Percentiles rank a stretch among this genome's conserved stretches.
Conservation (phyloP, 37 sponge, comb jelly and placozoan genomes). For the Geodia barretti region DNA sequence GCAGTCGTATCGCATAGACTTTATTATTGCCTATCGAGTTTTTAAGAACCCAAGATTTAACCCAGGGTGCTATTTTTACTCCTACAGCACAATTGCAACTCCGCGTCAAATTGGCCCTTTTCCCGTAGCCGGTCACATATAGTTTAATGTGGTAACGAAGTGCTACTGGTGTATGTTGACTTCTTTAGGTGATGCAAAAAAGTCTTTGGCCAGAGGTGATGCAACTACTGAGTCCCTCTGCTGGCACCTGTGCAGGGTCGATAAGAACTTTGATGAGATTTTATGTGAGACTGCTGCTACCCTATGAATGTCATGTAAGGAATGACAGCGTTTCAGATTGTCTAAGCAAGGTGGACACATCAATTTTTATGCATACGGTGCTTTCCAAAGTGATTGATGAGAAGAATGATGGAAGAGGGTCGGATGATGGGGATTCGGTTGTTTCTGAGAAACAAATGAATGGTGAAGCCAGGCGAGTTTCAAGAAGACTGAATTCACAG, state of each 20-base stretch:
- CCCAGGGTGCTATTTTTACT: too few species aligned
- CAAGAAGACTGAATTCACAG: conserved; percentile 26
- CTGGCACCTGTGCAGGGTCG: conserved; percentile 15
- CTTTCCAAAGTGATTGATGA: background rate
- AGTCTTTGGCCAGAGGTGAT: conserved; percentile 55
- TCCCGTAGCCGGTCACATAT: too few species aligned
- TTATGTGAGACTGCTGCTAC: conserved; percentile 55
- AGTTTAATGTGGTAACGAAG: too few species aligned
- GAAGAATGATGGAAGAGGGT: background rate
- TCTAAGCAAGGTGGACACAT: conserved; percentile 32
- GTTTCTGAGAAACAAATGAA: conserved; percentile 4
- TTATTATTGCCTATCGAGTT: too few species aligned
- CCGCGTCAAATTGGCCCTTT: too few species aligned
- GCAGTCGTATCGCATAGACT: too few species aligned
- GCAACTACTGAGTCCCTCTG: conserved; percentile 8
- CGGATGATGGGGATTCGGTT: background rate
- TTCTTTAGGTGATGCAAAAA: conserved; percentile 51
- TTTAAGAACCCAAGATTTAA: too few species aligned
- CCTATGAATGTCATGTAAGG: conserved; percentile 60
- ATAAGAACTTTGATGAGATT: conserved; percentile 40
- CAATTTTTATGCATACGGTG: background rate
- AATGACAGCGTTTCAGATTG: conserved; percentile 18
- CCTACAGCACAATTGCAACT: too few species aligned
- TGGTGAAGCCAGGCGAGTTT: background rate
- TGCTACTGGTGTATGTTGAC: too few species aligned